phyloP scores from a whole-genome alignment of 2,888 invertebrate genomes.

The Antheraea assamensis region DNA sequence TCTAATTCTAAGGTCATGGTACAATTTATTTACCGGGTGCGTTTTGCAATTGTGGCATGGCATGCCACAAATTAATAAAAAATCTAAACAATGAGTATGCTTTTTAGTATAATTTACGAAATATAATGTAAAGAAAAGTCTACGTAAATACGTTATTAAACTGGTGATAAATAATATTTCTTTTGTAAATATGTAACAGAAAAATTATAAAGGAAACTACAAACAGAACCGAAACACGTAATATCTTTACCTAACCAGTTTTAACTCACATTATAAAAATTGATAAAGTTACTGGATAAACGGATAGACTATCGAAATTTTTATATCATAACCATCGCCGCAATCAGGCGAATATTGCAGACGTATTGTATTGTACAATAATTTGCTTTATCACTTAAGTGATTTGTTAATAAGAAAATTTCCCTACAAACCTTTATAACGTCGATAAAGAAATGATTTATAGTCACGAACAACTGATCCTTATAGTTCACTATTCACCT shows the following conservation, averaged over 20 bases:
- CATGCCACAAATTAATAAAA: no score
- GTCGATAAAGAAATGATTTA: not conserved
- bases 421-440: not conserved
- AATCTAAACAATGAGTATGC: no score
- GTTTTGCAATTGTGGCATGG: no score
- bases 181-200: not conserved
- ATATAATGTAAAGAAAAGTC: no score
- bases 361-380: not conserved
- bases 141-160: no score
- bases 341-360: not conserved
- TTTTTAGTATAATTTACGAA: no score
- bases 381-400: not conserved
- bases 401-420: not conserved
- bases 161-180: no score
- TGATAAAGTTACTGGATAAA: no score
- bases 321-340: not conserved
- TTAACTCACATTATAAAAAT: not conserved
- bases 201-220: not conserved
- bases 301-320: not conserved
- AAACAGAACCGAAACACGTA: no score
- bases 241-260: not conserved
- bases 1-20: no score
- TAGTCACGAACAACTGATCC: not conserved
- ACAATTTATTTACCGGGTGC: no score
- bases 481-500: not conserved